Evolutionary conservation across 2,888 invertebrate species (phyloP).

Genomic region (Ophonus ardosiacus): DNA sequence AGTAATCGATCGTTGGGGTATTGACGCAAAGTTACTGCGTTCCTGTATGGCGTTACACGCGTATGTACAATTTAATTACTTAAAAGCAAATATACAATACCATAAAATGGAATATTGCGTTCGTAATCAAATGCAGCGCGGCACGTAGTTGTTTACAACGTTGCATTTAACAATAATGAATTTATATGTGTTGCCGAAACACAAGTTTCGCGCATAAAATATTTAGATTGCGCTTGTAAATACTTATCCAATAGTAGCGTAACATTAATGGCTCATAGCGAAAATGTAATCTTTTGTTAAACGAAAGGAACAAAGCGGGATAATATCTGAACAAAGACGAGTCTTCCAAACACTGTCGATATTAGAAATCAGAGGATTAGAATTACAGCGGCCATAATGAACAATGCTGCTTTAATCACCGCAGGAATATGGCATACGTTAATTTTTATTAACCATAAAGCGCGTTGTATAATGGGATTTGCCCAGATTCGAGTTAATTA

Average conservation of each 20-base stretch:
- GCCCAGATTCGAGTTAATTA: slow-evolving; percentile 35
- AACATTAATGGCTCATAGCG: slow-evolving; percentile 51
- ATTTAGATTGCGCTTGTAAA: slow-evolving; percentile 42
- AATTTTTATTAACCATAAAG: slow-evolving; percentile 62
- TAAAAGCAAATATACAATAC: slow-evolving; percentile 60
- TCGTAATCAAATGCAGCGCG: slow-evolving; percentile 58
- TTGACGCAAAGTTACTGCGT: slow-evolving; percentile 23
- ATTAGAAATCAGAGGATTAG: neutral
- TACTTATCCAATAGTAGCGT: slow-evolving; percentile 46
- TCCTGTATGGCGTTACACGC: slow-evolving; percentile 38
- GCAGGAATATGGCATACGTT: slow-evolving; percentile 52
- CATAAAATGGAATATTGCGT: slow-evolving; percentile 58
- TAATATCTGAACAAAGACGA: slow-evolving; percentile 36
- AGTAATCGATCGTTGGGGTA: slow-evolving; percentile 39
- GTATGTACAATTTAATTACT: slow-evolving; percentile 63
- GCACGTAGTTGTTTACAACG: slow-evolving; percentile 50
- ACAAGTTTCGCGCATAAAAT: slow-evolving; percentile 45
- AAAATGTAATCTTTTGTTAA: slow-evolving; percentile 50
- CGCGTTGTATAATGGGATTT: slow-evolving; percentile 50
- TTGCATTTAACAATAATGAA: slow-evolving; percentile 60
- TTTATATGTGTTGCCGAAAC: slow-evolving; percentile 27
- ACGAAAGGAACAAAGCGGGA: slow-evolving; percentile 37
- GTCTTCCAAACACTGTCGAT: neutral
- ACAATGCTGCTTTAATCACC: slow-evolving; percentile 38
- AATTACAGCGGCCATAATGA: neutral